Base-by-base conservation (phyloP, 1,140 invertebrate species). In the Brachionus koreanus region DNA sequence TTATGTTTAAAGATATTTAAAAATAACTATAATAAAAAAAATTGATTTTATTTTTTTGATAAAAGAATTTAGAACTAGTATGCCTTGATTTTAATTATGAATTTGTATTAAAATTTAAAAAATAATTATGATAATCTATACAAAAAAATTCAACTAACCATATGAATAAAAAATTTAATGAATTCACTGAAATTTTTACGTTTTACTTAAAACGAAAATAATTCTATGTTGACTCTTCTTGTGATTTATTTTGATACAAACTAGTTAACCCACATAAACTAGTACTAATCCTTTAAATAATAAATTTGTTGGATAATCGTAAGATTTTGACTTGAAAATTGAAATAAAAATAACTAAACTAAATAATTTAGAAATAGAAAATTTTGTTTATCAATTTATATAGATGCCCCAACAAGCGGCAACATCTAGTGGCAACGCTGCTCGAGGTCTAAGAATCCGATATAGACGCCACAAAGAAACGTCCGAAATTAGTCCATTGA, bases 401-500 rank as follows among this genome's bases (percentile, higher is more conserved):
- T 16, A 39, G 25, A 74, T 74, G 69, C 69, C 69, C 23, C 46
- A 74, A 33, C 69, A 74, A 74, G 69, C 69, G 46, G 69, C 69
- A 13, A 74, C 39, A 46, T 49, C 69, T 23, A 74, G 69, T 74
- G 65, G 65, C 37, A 74, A 74, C 19, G 69, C 69, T 74, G 42
- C 69, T 74, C 69, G 69, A 46, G 69, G 69, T 29, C 10, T 74
- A 12, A 74, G 43, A 49, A 23, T 74, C 25, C 39, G 69, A 13
- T 74, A 74, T n/a, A 74, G 49, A 29, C 35, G 57, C 29, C 57
- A 49, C 23, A 65, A 65, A 61, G 79, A 82, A 49, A 46, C 57
- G 37, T 42, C 35, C 9, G 79, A 82, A 69, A 82, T 82, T 19
- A 82, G 82, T 72, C 67, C 57, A 23, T 63, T 82, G 6, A 37